Evolutionary conservation across 2,888 invertebrate genomes (phyloP).

Genomic region (Sesia bembeciformis): DNA sequence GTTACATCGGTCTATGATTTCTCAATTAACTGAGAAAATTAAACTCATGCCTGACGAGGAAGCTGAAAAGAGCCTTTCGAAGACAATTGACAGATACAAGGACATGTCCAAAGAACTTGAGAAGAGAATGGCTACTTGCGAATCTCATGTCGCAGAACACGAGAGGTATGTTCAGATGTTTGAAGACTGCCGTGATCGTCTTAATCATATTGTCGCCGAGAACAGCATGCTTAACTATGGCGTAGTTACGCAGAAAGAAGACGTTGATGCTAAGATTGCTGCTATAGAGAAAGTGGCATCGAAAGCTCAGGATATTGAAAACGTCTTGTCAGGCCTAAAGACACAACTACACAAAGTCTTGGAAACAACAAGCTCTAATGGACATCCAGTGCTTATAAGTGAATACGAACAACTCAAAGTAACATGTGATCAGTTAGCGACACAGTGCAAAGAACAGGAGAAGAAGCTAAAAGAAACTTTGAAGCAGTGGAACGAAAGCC

Average conservation of each 20-base stretch:
- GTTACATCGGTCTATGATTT: slow-evolving; percentile 87
- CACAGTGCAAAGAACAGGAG: slow-evolving; percentile 80
- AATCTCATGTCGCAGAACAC: slow-evolving; percentile 85
- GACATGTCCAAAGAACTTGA: slow-evolving; percentile 79
- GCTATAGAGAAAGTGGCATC: slow-evolving; percentile 84
- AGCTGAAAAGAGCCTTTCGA: slow-evolving; percentile 81
- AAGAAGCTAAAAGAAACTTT: slow-evolving; percentile 83
- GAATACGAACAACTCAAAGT: slow-evolving; percentile 83
- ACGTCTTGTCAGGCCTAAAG: slow-evolving; percentile 80
- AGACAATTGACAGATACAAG: slow-evolving; percentile 82
- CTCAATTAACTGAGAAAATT: slow-evolving; percentile 88
- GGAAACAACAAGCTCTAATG: slow-evolving; percentile 83
- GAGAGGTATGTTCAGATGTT: slow-evolving; percentile 87
- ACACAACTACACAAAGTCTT: slow-evolving; percentile 82
- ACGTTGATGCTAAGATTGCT: slow-evolving; percentile 82
- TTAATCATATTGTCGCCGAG: slow-evolving; percentile 85
- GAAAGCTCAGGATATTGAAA: slow-evolving; percentile 83
- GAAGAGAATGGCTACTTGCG: slow-evolving; percentile 77
- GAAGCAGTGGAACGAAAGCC: slow-evolving; percentile 87
- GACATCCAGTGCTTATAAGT: slow-evolving; percentile 82
- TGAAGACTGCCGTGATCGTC: slow-evolving; percentile 88
- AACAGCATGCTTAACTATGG: slow-evolving; percentile 85
- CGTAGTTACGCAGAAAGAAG: slow-evolving; percentile 84
- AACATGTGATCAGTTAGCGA: slow-evolving; percentile 84
- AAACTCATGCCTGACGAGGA: slow-evolving; percentile 86